phyloP scores from a whole-genome alignment of 35 echinoderm and acorn worm species.

The Apostichopus parvimensis region DNA sequence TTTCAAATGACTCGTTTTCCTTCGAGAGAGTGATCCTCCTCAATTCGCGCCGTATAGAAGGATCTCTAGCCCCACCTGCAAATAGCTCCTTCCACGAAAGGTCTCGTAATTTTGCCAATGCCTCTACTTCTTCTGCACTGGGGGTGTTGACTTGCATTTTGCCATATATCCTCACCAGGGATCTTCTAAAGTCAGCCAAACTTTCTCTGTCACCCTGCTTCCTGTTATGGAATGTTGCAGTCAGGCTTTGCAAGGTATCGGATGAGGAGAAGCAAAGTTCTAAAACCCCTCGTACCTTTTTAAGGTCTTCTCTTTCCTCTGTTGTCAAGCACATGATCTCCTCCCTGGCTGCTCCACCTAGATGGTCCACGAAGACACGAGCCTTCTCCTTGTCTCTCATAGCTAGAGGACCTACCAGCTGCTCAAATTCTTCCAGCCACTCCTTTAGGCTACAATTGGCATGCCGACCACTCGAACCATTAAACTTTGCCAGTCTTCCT shows the following conservation, averaged over 20 bases:
- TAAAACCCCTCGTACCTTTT: conserved; percentile 5
- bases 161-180: conserved; percentile 26
- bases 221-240: conserved; percentile 16
- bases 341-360: conserved; percentile 24
- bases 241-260: conserved; percentile 24
- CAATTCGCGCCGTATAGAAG: conserved; percentile 47
- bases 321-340: conserved; percentile 37
- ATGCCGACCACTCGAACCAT: neutral
- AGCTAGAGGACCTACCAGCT: neutral
- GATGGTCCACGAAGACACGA: conserved; percentile 4
- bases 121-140: conserved; percentile 13
- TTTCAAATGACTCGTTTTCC: conserved; percentile 8
- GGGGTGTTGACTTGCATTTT: conserved; percentile 27
- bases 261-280: conserved; percentile 42
- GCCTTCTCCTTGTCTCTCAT: conserved; percentile 21
- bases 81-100: conserved; percentile 21
- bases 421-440: conserved; percentile 48
- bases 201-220: neutral
- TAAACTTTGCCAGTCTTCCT: conserved; percentile 8
- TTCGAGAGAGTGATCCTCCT: conserved; percentile 36
- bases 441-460: neutral
- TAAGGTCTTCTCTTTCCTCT: neutral
- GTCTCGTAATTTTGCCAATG: conserved; percentile 32
- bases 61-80: conserved; percentile 53
- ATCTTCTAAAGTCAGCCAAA: conserved; percentile 55